A percentile compares a stretch with the other conserved stretches of the same genome.
Evolutionary conservation across 2,113 vertebrate species (phyloP).

Genomic region (Laterallus jamaicensis): DNA sequence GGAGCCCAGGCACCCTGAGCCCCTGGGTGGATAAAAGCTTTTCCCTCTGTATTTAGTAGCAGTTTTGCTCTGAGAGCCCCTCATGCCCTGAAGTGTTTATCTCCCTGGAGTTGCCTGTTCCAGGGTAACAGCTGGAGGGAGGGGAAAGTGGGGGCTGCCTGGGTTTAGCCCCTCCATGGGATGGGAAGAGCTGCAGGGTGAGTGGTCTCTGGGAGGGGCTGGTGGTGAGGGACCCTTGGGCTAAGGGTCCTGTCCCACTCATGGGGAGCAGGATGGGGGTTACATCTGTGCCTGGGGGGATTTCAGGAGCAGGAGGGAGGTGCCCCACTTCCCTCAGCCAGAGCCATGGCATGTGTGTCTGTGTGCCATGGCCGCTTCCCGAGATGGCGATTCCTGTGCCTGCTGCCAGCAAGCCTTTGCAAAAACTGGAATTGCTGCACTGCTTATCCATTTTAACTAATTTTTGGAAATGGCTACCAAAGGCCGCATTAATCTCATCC

Average conservation of each 20-base stretch:
- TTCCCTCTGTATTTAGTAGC: neutral
- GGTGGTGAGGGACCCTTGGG: fast-evolving
- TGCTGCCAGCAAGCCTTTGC: neutral
- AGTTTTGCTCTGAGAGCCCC: neutral
- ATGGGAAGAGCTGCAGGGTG: neutral
- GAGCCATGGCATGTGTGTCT: neutral
- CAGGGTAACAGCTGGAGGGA: neutral
- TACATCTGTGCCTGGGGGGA: neutral
- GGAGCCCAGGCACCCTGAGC: neutral
- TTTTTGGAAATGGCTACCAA: neutral
- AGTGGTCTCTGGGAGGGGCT: fast-evolving
- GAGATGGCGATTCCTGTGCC: fast-evolving
- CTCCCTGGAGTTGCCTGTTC: neutral
- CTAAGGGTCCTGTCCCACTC: neutral
- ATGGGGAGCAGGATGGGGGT: too few species aligned
- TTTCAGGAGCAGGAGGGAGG: neutral
- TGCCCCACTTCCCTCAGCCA: fast-evolving
- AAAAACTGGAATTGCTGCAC: neutral
- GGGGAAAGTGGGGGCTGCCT: neutral
- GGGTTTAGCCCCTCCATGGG: neutral
- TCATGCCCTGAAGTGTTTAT: neutral
- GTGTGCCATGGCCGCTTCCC: neutral
- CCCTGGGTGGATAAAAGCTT: neutral
- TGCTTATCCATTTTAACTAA: neutral
- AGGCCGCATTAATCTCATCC: neutral